Conservation (phyloP, 2,888 invertebrate species). For the Lasiommata megera region DNA sequence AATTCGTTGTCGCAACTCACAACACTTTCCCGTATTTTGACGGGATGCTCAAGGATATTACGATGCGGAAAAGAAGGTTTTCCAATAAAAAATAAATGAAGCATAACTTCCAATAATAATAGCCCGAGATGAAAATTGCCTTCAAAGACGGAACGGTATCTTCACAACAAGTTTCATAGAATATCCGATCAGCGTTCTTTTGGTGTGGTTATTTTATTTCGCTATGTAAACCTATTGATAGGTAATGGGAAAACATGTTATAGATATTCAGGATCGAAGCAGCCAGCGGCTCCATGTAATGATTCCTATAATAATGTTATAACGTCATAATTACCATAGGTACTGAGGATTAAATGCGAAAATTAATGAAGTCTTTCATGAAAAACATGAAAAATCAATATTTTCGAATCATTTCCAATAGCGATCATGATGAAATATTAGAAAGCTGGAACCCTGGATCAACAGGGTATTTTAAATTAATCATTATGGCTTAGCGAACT, state of each 20-base stretch:
- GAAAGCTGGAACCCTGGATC: too few species aligned
- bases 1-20: not conserved
- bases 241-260: conserved; percentile 80
- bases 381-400: too few species aligned
- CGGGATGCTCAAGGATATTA: not conserved
- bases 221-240: conserved; percentile 61
- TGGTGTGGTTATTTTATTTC: conserved; percentile 60
- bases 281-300: too few species aligned
- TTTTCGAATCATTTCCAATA: too few species aligned
- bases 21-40: not conserved
- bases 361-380: too few species aligned
- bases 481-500: too few species aligned
- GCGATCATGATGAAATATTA: too few species aligned
- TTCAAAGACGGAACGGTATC: not conserved
- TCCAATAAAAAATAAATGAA: not conserved
- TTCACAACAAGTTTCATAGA: conserved; percentile 59
- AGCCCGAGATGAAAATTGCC: conserved; percentile 11
- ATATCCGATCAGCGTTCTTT: conserved; percentile 43
- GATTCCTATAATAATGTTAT: too few species aligned
- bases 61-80: conserved; percentile 1
- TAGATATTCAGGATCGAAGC: too few species aligned
- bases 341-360: too few species aligned
- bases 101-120: not conserved
- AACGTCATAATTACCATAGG: too few species aligned
- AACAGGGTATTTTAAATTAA: too few species aligned